Percentiles rank a stretch among this genome's conserved stretches.
Evolutionary conservation across 2,797 vertebrate species (phyloP).

Genomic region (Hemitrygon akajei): DNA sequence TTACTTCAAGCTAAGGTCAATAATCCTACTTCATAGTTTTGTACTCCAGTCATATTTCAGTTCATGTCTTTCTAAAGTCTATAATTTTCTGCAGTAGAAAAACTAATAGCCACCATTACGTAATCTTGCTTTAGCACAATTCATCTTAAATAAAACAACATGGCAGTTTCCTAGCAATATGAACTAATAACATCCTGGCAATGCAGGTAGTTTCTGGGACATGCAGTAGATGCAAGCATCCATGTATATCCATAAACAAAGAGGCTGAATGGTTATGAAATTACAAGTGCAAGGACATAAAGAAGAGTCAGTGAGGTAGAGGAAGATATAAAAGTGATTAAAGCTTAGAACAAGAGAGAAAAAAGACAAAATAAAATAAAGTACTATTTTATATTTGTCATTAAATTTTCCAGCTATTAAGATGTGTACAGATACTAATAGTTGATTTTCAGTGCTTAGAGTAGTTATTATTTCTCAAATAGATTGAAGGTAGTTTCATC

Average conservation of each 20-base stretch:
- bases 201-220: neutral
- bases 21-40: neutral
- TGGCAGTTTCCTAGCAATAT: neutral
- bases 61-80: neutral
- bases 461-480: neutral
- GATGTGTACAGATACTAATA: neutral
- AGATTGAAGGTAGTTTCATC: neutral
- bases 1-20: neutral
- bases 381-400: neutral
- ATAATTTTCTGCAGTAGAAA: neutral
- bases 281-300: neutral
- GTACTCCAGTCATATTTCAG: neutral
- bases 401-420: neutral
- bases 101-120: neutral
- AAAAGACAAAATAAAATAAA: neutral
- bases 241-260: neutral
- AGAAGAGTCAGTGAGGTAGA: neutral
- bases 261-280: neutral
- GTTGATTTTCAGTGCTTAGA: neutral
- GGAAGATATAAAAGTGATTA: neutral
- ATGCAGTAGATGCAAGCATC: neutral
- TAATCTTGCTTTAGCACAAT: neutral
- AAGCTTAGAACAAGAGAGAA: neutral
- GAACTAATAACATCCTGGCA: neutral
- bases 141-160: neutral